Evolutionary conservation across 2,113 vertebrate genomes (phyloP).

Genomic region (Rhinoderma darwinii): DNA sequence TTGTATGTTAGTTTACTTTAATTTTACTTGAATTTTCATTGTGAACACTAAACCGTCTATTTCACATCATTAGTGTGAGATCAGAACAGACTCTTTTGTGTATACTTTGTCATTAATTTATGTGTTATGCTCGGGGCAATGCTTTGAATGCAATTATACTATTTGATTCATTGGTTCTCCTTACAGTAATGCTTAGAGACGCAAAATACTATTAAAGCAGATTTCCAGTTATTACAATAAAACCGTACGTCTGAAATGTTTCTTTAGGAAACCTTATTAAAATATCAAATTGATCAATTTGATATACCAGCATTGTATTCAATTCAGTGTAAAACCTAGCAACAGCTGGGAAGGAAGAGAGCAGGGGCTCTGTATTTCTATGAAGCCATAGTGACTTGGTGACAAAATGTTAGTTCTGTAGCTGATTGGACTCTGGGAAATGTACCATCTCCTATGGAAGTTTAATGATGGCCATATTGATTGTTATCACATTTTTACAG

Average conservation of each 20-base stretch:
- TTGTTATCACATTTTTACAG: no score
- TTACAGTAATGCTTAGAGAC: slow-evolving; percentile 31
- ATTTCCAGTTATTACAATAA: slow-evolving; percentile 1
- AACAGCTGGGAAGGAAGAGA: not conserved
- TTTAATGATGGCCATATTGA: no score
- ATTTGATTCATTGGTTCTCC: slow-evolving; percentile 34
- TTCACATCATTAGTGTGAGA: not conserved
- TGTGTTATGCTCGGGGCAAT: slow-evolving; percentile 13
- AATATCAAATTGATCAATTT: not conserved
- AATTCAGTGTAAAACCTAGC: not conserved
- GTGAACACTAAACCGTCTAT: not conserved
- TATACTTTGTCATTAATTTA: not conserved
- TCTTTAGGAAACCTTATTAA: slow-evolving; percentile 2
- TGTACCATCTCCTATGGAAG: no score
- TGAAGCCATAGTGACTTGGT: not conserved
- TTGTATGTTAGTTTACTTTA: not conserved
- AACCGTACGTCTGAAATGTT: not conserved
- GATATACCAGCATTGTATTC: not conserved
- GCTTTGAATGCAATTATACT: slow-evolving; percentile 30
- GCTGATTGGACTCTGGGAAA: no score
- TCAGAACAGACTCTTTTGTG: slow-evolving; percentile 3
- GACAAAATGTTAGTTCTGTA: no score
- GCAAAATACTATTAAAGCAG: slow-evolving; percentile 17
- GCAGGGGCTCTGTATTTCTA: not conserved
- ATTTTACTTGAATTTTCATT: slow-evolving; percentile 12